Base-by-base conservation (phyloP, 2,888 invertebrate genomes). In the Cloeon dipterum region DNA sequence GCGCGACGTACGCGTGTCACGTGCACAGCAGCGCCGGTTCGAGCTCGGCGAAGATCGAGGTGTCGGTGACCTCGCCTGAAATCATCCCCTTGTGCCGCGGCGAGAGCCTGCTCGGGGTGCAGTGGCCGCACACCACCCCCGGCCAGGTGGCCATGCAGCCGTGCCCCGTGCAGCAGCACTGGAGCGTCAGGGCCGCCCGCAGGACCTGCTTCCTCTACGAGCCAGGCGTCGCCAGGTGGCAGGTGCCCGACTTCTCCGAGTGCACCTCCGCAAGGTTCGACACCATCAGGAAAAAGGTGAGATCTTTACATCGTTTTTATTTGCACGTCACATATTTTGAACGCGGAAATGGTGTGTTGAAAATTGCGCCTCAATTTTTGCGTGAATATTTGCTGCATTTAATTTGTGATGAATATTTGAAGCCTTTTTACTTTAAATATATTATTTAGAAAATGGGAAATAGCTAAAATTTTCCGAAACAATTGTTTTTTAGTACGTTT, bases 1-100 rank as follows among this genome's bases (percentile, higher is more conserved):
- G 78, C 0, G 70, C 72, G 1, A 71, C 71, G 45, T 83, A 76
- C 49, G 70, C 75, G 1, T 83, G 83, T 50, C 67, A 76, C 48
- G 77, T 78, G 1, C 57, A 47, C 63, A 50, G 56, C 57, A 38
- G 38, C 5, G 32, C 32, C 4, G 20, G 23, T 11, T 25, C 18
- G 2, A n/a, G 25, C 11, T 25, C 32, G 2, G 51, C 63, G 44
- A 68, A 53, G 45, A 59, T 74, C 49, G 66, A 75, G 50, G 72
- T 78, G 43, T 58, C 68, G 52, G 61, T 77, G 43, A 62, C 72
- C 14, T 68, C 70, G 50, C 60, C 62, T 19, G 61, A 63, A 36
- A 52, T 69, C 47, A 65, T 62, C 41, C 68, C 58, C 49, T 66
- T 61, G 41, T 77, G 63, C 54, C 60, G 46, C 43, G 61, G 50